Base-by-base conservation (phyloP, 1,140 invertebrate species). In the Tetramorium parvispinum region DNA sequence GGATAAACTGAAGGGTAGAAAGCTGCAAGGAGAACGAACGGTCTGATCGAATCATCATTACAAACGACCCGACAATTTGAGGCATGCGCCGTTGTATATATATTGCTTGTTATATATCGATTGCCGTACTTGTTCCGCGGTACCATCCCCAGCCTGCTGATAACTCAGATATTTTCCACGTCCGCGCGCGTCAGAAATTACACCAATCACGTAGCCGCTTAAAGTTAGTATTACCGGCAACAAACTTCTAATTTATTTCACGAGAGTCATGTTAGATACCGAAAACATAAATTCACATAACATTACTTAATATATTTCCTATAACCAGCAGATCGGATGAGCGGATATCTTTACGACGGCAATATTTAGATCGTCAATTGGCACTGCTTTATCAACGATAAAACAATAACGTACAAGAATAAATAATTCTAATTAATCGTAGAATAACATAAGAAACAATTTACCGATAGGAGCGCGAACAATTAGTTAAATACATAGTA, bases 1-100 rank as follows among this genome's bases (percentile, higher is more conserved):
- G 85, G 88, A 90, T 90, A 89, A 89, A 59, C 49, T 18, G 21
- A 16, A 63, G 61, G 76, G 27, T 57, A 51, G 40, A 57, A 65
- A 59, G 55, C 57, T 55, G 61, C 37, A 70, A 79, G 68, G 77
- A 77, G 75, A 75, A 65, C 68, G 76, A 71, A 79, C 85, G 87
- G 66, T 53, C 57, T 89, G 90, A 91, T 91, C 90, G 89, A 85
- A 88, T 91, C 76, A 85, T 91, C 89, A 86, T 91, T 91, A 91
- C 90, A 91, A 91, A 89, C 88, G 81, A 91, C 87, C 76, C 61
- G 89, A 91, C 85, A 83, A 91, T 91, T 88, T 87, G 24, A 79
- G 85, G 59, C 82, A 81, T 82, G 79, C 71, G 57, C 63, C 65
- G 76, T 55, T 86, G 87, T 89, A 91, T 86, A 89, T 85, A 89